phyloP scores from a whole-genome alignment of 1,140 invertebrate species.

The Lepidotrigona ventralis region DNA sequence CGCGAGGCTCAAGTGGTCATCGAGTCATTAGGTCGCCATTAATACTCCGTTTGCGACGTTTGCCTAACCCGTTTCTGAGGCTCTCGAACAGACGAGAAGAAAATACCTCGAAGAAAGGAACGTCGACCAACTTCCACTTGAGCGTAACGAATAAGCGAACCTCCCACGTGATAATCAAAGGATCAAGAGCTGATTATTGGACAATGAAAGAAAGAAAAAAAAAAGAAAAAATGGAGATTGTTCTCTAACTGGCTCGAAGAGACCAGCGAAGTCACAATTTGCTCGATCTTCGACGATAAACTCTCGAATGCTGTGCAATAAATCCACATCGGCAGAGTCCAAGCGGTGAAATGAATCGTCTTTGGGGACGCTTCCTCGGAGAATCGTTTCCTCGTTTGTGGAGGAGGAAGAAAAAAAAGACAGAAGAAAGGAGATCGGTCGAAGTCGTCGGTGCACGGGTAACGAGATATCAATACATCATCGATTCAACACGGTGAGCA shows the following conservation, averaged over 20 bases:
- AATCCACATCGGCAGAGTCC: neutral
- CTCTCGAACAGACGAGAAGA: slow-evolving; percentile 27
- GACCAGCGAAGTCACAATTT: neutral
- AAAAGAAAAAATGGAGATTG: slow-evolving; percentile 35
- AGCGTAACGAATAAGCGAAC: slow-evolving; percentile 44
- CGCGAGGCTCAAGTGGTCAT: slow-evolving; percentile 50
- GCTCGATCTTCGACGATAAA: neutral
- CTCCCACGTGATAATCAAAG: slow-evolving; percentile 49
- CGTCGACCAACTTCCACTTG: slow-evolving; percentile 31
- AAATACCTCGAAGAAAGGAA: slow-evolving; percentile 4
- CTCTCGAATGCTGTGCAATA: neutral
- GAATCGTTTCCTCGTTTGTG: too few relatives aligned
- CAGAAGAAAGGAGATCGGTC: neutral
- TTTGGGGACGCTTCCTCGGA: too few relatives aligned
- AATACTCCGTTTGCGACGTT: slow-evolving; percentile 48
- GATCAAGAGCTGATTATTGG: slow-evolving; percentile 43
- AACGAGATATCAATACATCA: slow-evolving; percentile 37
- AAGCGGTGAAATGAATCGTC: too few relatives aligned
- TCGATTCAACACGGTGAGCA: slow-evolving; percentile 20
- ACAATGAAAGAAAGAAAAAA: neutral
- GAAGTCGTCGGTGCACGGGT: slow-evolving; percentile 16
- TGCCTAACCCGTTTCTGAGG: slow-evolving; percentile 53
- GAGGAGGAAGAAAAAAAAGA: neutral
- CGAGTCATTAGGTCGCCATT: slow-evolving; percentile 60
- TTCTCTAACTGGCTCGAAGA: neutral